Evolutionary conservation across 2,888 invertebrate genomes (phyloP).

Genomic region (Amphipyra tragopoginis): DNA sequence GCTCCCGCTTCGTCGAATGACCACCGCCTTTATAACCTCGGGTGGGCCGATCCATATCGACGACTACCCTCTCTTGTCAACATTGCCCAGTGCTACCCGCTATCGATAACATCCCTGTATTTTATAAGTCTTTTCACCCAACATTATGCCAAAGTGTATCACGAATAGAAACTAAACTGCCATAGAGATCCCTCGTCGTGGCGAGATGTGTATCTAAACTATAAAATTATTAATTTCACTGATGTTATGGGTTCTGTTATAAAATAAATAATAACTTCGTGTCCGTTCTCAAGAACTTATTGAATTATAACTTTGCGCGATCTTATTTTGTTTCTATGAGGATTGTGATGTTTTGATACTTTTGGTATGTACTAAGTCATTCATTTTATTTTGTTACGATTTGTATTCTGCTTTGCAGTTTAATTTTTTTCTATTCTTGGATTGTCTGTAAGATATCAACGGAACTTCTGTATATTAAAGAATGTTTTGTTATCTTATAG

Average conservation of each 20-base stretch:
- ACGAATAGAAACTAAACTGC: constrained; percentile 20
- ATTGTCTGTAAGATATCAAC: no score
- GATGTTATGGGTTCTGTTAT: constrained; percentile 58
- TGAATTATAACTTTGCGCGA: constrained; percentile 74
- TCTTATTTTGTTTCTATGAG: constrained; percentile 62
- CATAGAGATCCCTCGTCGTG: constrained; percentile 38
- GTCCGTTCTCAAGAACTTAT: constrained; percentile 69
- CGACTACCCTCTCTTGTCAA: no score
- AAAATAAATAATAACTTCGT: constrained; percentile 73
- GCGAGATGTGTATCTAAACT: constrained; percentile 58
- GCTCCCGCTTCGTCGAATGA: no score
- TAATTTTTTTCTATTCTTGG: no score
- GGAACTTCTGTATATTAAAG: no score
- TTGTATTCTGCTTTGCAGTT: background rate
- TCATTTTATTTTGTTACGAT: background rate
- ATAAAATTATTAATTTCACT: constrained; percentile 66
- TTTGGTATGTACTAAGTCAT: background rate
- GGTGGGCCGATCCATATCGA: no score
- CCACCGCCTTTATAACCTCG: no score
- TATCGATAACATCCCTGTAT: no score
- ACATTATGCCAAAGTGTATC: background rate
- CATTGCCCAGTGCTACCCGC: no score
- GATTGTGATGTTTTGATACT: constrained; percentile 40
- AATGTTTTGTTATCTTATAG: no score
- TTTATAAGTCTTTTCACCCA: no score